Conservation (phyloP, 2,888 invertebrate species). For the Leptodirus hochenwartii region DNA sequence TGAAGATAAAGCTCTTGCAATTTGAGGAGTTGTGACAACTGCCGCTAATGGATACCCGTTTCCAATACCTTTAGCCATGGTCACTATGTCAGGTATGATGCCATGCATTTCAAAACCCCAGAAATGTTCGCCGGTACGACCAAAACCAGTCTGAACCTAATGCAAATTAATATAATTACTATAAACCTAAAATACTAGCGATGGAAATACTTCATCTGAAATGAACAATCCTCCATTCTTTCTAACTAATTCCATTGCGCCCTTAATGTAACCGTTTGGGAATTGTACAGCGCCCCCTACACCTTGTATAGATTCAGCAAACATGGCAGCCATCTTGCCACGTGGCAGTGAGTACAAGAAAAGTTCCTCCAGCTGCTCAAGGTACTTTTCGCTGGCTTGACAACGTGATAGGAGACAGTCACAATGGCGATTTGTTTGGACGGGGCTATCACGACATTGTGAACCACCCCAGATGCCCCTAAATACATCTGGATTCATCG, state of each 20-base stretch:
- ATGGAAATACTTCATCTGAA: slow-evolving; percentile 89
- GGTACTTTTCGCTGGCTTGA: slow-evolving; percentile 57
- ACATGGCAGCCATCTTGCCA: slow-evolving; percentile 68
- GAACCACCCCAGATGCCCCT: slow-evolving; percentile 81
- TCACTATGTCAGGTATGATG: slow-evolving; percentile 82
- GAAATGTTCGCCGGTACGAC: slow-evolving; percentile 80
- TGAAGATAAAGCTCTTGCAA: slow-evolving; percentile 56
- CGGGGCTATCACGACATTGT: slow-evolving; percentile 72
- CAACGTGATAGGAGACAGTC: slow-evolving; percentile 43
- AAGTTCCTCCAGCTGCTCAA: slow-evolving; percentile 63
- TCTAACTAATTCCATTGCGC: slow-evolving; percentile 59
- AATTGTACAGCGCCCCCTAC: slow-evolving; percentile 88
- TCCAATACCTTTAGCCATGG: slow-evolving; percentile 88
- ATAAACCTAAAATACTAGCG: too few relatives aligned
- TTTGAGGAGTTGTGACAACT: slow-evolving; percentile 78
- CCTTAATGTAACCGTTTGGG: slow-evolving; percentile 70
- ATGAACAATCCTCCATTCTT: slow-evolving; percentile 75
- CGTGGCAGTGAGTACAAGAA: slow-evolving; percentile 62
- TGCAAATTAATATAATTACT: slow-evolving; percentile 25
- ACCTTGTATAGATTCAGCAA: slow-evolving; percentile 93
- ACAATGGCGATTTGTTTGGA: slow-evolving; percentile 52
- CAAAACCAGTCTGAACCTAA: slow-evolving; percentile 97
- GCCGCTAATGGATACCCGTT: slow-evolving; percentile 95
- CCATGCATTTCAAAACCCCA: slow-evolving; percentile 93
- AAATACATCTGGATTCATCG: slow-evolving; percentile 84